Base-by-base conservation (phyloP, 2,888 invertebrate species). In the Xanthia togata region DNA sequence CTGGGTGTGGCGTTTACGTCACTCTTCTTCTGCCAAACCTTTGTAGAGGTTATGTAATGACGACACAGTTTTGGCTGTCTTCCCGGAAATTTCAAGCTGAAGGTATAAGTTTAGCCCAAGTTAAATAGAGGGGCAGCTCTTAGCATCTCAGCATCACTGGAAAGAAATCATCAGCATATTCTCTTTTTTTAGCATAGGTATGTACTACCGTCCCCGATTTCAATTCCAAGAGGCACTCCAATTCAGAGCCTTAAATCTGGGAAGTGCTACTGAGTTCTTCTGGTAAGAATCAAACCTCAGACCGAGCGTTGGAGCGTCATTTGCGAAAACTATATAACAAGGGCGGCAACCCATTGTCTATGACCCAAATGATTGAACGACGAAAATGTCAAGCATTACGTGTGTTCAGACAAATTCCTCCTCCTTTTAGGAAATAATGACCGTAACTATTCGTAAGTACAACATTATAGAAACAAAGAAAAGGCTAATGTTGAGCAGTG, bases 391-490 rank as follows among this genome's bases (percentile, higher is more conserved):
- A 75, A 81, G 38, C 41, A 50, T 50, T 67, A 55, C 53, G 60
- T 20, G 17, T 55, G 50, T 26, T 53, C 57, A 38, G 2, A 23
- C n/a, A 14, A 47, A 55, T 17, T 63, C 35, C 26, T 60, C 70
- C 70, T 70, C 31, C 60, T 73, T 67, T 68, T 11, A 41, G 67
- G 53, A 65, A 68, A 64, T 71, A 79, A 79, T 76, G 41, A 60
- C 70, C 55, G 60, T 65, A 78, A 73, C 73, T 85, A 60, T 70
- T 67, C 62, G 17, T 35, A 63, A 75, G 60, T 77, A 59, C 26
- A 47, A 12, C 47, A 55, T 76, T 76, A 73, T 57, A 50, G 23
- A 71, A 50, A 84, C 78, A 85, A 84, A 81, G 77, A 62, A 67
- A 83, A 76, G 47, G 50, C 38, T 73, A 78, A 78, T 82, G 67